These are phyloP conservation scores for Sparus aurata DNA, from an alignment of 2,797 vertebrate genomes.

Conservation along the genomic window DNA sequence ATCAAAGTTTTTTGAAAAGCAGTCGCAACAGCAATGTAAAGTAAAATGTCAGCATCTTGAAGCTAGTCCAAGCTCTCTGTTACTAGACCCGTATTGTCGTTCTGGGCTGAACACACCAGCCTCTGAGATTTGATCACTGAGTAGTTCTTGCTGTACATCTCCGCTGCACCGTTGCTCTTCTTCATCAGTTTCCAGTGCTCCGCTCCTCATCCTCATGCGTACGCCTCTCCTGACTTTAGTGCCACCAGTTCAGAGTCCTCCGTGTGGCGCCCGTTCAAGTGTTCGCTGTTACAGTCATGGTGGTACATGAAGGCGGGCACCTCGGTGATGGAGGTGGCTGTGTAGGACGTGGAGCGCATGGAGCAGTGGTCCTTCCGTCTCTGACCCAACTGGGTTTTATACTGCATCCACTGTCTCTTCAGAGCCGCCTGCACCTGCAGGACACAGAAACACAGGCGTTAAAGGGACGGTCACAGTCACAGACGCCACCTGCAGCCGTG, in stretches of 20 bases:
- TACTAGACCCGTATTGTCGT: slow-evolving; percentile 48
- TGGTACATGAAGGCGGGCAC: slow-evolving; percentile 92
- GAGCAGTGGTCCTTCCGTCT: slow-evolving; percentile 90
- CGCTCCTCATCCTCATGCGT: slow-evolving; percentile 80
- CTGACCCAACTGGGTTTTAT: slow-evolving; percentile 93
- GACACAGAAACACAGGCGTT: slow-evolving; percentile 31
- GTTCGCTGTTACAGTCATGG: slow-evolving; percentile 88
- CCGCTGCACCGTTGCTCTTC: slow-evolving; percentile 8
- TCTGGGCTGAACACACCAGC: slow-evolving; percentile 39
- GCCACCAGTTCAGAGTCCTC: slow-evolving; percentile 89
- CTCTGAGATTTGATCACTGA: slow-evolving; percentile 52
- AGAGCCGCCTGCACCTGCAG: slow-evolving; percentile 92
- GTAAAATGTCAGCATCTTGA: slow-evolving; percentile 38
- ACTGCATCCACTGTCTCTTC: slow-evolving; percentile 94
- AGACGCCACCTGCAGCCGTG: no score
- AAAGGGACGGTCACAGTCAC: not conserved
- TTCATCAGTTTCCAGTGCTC: not conserved
- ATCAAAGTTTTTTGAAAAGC: slow-evolving; percentile 56
- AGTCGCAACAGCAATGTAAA: slow-evolving; percentile 39
- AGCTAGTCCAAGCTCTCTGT: slow-evolving; percentile 41
- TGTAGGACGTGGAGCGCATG: slow-evolving; percentile 92
- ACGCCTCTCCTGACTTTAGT: slow-evolving; percentile 88
- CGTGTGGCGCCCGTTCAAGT: slow-evolving; percentile 85
- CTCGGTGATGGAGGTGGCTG: slow-evolving; percentile 93
- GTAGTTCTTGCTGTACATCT: slow-evolving; percentile 32